Evolutionary conservation across 1,140 invertebrate species (phyloP), one percentile per base, ranked within the genome.

Genomic region (Arctopsyche grandis): DNA sequence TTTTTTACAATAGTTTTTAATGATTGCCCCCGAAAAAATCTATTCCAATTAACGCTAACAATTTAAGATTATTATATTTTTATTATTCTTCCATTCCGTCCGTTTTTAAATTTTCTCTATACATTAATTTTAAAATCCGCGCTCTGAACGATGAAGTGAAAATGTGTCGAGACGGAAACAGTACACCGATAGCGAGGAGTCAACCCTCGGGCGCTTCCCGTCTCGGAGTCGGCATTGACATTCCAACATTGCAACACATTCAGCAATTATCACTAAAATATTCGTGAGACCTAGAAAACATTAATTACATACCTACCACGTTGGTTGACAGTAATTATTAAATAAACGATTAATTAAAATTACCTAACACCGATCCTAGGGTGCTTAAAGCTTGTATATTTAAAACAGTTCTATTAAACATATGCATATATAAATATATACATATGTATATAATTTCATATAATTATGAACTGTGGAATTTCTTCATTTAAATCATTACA

Each of bases 301-400:
- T 66, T 66, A 66, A 66, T 66, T 66, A 66, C 63, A 66, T 66
- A 66, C 63, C 63, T 66, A 66, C 63, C 63, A 66, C 63, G 63
- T 66, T 66, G 63, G 63, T 66, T 66, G 63, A 66, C 63, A 66
- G 63, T 66, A 66, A 66, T 66, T 38, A 38, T 38, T 29, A 19
- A 66, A 22, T 66, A 66, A 66, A 66, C 63, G 63, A 66, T 66
- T 22, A 66, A 29, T 66, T 66, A 66, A 63, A 63, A 66, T 66
- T 66, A 66, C 63, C 79, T 80, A 80, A 80, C 79, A 80, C 69
- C 69, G 79, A 80, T 69, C 74, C 79, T 80, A 80, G 29, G 71
- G 79, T 76, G 79, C 75, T 80, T 80, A 80, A 80, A 80, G 79
- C 79, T 80, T 71, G 76, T 56, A 60, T 71, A 77, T 66, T 75